A percentile compares a stretch with the other conserved stretches of the same genome.
These are phyloP conservation scores for Timandra comae DNA, from an alignment of 2,888 invertebrate genomes.

Conservation along the genomic window DNA sequence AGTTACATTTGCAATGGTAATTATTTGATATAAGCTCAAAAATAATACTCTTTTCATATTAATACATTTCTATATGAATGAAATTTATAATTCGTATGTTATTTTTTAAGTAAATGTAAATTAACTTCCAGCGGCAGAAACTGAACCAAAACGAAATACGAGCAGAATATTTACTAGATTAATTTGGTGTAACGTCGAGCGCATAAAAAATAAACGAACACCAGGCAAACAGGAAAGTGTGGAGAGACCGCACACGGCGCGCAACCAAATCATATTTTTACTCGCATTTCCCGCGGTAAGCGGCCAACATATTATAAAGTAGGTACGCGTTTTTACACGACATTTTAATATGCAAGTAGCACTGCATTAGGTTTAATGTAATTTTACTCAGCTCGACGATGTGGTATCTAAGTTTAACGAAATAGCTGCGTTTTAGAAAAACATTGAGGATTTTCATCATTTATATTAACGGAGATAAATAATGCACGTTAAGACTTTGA, in stretches of 20 bases:
- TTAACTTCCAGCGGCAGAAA: neutral
- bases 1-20: too few species aligned
- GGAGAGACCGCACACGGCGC: constrained; percentile 5
- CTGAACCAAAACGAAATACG: constrained; percentile 5
- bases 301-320: constrained; percentile 14
- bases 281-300: constrained; percentile 3
- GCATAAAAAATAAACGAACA: constrained; percentile 4
- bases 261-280: constrained; percentile 20
- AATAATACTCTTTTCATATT: too few species aligned
- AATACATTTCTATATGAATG: too few species aligned
- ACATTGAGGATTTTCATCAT: too few species aligned
- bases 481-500: too few species aligned
- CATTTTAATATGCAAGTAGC: constrained; percentile 16
- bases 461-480: too few species aligned
- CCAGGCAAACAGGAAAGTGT: constrained; percentile 4
- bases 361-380: constrained; percentile 18
- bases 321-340: constrained; percentile 13
- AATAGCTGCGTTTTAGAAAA: too few species aligned
- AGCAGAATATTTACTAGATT: neutral
- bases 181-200: neutral
- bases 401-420: neutral
- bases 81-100: too few species aligned
- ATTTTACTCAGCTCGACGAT: constrained; percentile 13
- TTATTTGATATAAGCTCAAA: too few species aligned
- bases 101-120: constrained; percentile 1